phyloP scores from a whole-genome alignment of 2,888 invertebrate genomes.

The Macaria notata region DNA sequence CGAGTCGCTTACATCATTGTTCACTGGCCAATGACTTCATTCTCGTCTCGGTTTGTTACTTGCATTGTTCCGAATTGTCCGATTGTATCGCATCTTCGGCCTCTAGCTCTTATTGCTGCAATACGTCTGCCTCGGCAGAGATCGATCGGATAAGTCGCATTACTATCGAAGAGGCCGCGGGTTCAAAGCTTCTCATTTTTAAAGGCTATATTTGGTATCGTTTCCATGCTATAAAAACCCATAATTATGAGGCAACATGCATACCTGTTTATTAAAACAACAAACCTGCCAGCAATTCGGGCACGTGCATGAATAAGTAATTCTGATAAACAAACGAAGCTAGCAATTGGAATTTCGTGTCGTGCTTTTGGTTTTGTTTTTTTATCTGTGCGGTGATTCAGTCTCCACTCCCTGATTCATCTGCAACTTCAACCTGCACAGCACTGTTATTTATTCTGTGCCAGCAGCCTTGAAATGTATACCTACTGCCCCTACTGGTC shows the following conservation, averaged over 20 bases:
- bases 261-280: too few relatives aligned
- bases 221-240: too few relatives aligned
- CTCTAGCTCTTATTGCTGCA: slow-evolving; percentile 1
- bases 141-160: background rate
- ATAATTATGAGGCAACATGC: too few relatives aligned
- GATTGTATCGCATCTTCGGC: slow-evolving; percentile 19
- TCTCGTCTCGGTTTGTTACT: slow-evolving; percentile 33
- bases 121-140: background rate
- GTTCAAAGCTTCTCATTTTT: too few relatives aligned
- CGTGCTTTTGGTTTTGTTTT: too few relatives aligned
- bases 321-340: background rate
- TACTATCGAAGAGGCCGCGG: background rate
- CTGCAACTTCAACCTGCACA: slow-evolving; percentile 2
- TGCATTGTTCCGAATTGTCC: slow-evolving; percentile 29
- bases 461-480: too few relatives aligned
- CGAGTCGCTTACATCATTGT: slow-evolving; percentile 41
- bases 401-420: background rate
- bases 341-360: background rate
- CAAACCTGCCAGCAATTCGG: too few relatives aligned
- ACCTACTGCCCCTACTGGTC: too few relatives aligned
- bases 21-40: slow-evolving; percentile 47
- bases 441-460: too few relatives aligned
- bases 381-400: background rate
- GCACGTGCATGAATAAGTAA: too few relatives aligned
- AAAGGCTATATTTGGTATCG: too few relatives aligned